phyloP scores from a whole-genome alignment of 1,140 invertebrate genomes.

The Mizuhopecten yessoensis region DNA sequence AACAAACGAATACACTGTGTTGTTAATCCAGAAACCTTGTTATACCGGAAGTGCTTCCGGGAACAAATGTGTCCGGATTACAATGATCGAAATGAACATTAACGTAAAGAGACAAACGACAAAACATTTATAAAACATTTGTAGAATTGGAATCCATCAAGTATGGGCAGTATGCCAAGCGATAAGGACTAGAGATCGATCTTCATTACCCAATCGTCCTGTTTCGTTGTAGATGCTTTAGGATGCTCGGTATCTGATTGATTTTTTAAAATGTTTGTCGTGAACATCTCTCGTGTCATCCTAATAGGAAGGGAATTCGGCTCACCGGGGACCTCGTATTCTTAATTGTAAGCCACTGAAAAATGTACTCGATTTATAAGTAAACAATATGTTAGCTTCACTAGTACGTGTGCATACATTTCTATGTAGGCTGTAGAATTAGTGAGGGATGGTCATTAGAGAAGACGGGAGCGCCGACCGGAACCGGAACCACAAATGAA shows the following conservation, averaged over 20 bases:
- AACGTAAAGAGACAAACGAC: not conserved
- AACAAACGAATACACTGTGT: too few species aligned
- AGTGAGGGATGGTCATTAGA: too few species aligned
- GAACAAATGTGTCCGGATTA: not conserved
- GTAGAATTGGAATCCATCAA: not conserved
- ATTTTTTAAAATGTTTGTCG: not conserved
- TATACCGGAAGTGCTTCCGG: not conserved
- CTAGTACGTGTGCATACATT: too few species aligned
- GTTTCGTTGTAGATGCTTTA: not conserved
- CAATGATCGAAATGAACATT: not conserved
- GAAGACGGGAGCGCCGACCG: too few species aligned
- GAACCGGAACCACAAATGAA: too few species aligned
- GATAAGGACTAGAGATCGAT: not conserved
- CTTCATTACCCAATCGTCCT: not conserved
- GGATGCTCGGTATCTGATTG: not conserved
- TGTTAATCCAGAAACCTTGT: not conserved
- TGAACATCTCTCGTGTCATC: not conserved
- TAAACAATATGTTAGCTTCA: too few species aligned
- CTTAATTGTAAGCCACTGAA: too few species aligned
- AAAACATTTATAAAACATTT: conserved; percentile 26
- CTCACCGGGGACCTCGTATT: too few species aligned
- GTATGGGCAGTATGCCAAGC: not conserved
- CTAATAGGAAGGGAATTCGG: not conserved
- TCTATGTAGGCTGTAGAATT: too few species aligned
- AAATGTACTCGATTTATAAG: too few species aligned